Conservation (phyloP, 2,797 vertebrate species). For the Peromyscus eremicus region DNA sequence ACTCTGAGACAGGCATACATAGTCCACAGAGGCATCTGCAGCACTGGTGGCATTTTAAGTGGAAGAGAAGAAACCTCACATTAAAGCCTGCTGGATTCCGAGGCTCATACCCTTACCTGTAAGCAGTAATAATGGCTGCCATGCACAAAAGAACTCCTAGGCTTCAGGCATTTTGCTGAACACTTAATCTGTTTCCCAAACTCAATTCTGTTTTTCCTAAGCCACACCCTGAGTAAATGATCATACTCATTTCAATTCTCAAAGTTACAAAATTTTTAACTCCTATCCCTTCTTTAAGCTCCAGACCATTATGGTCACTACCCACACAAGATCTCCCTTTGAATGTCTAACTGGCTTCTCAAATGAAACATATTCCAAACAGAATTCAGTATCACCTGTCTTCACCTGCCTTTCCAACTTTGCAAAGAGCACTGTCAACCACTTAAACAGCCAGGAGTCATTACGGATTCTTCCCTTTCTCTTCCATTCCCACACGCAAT, state of each 20-base stretch:
- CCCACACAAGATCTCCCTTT: constrained; percentile 33
- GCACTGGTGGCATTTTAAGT: neutral
- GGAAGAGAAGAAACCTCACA: neutral
- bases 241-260: neutral
- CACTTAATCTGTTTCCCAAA: constrained; percentile 48
- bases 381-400: neutral
- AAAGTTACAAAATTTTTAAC: neutral
- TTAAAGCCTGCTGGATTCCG: neutral
- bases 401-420: neutral
- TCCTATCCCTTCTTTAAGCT: constrained; percentile 25
- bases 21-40: neutral
- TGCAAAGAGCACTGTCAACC: neutral
- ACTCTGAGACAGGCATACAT: neutral
- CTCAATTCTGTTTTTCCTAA: neutral
- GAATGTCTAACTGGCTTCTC: constrained; percentile 38
- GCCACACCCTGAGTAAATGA: neutral
- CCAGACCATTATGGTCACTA: neutral
- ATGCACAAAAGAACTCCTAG: neutral
- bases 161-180: neutral
- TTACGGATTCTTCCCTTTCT: neutral
- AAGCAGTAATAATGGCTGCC: neutral
- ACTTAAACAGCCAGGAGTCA: constrained; percentile 51
- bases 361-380: constrained; percentile 57
- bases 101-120: neutral
- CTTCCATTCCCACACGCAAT: neutral